Conservation (phyloP, 2,113 vertebrate genomes). For the Calidris pugnax region DNA sequence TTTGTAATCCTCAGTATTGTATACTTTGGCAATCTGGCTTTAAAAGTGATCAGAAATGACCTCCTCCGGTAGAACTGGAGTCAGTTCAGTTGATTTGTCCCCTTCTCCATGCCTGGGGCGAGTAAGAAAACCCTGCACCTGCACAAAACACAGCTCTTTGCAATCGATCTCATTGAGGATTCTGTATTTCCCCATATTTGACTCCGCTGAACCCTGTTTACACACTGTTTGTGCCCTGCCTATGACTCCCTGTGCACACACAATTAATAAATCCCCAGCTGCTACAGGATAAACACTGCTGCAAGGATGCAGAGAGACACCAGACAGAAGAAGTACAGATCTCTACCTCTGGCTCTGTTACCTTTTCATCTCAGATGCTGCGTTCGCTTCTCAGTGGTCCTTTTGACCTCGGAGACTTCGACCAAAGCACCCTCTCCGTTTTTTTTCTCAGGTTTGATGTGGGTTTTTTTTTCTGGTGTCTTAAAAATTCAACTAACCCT, state of each 20-base stretch:
- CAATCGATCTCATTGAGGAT: not conserved
- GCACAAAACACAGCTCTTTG: not conserved
- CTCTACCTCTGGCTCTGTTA: not conserved
- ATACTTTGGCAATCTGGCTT: slow-evolving; percentile 1
- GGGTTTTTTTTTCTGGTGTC: not conserved
- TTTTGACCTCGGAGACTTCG: not conserved
- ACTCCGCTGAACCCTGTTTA: not conserved
- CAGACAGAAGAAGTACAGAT: not conserved
- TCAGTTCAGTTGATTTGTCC: not conserved
- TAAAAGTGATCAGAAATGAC: slow-evolving; percentile 11
- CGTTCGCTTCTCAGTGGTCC: not conserved
- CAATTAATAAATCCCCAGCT: slow-evolving; percentile 44
- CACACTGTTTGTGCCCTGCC: not conserved
- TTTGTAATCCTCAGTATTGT: slow-evolving; percentile 25
- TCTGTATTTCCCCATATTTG: not conserved
- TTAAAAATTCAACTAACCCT: not conserved
- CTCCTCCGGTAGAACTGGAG: not conserved
- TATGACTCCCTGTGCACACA: not conserved
- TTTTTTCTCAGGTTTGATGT: not conserved
- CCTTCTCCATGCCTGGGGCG: not conserved
- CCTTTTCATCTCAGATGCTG: not conserved
- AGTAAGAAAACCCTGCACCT: not conserved
- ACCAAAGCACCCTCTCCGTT: not conserved
- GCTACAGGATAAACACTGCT: not conserved
- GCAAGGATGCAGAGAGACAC: not conserved